Conservation (phyloP, 2,113 vertebrate genomes). For the Cathartes aura region DNA sequence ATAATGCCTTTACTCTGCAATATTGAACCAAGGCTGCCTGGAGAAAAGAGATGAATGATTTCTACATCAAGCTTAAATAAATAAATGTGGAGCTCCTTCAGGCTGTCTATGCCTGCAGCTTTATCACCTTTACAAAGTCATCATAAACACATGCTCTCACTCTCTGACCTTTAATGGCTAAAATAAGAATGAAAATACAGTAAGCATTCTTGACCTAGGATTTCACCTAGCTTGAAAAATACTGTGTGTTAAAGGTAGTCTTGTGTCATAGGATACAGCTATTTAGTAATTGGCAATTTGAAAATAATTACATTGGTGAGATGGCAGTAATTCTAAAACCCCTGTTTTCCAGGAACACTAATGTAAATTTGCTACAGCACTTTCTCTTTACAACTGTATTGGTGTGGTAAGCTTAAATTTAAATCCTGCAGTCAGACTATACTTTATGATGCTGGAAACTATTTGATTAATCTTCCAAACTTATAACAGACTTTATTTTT, state of each 20-base stretch:
- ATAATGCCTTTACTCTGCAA: background rate
- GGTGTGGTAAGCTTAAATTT: background rate
- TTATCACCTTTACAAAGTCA: constrained; percentile 35
- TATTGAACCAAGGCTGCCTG: background rate
- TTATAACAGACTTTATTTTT: background rate
- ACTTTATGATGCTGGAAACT: background rate
- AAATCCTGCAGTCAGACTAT: background rate
- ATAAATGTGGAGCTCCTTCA: background rate
- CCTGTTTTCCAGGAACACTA: background rate
- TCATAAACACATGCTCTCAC: background rate
- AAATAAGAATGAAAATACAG: background rate
- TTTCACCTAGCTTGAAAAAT: background rate
- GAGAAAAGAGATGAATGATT: constrained; percentile 22
- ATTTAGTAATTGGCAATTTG: background rate
- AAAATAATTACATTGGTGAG: background rate
- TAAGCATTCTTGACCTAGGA: background rate
- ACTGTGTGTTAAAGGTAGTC: background rate
- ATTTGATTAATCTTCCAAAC: background rate
- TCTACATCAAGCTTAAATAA: constrained; percentile 19
- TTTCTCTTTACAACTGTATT: background rate
- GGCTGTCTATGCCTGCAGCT: background rate
- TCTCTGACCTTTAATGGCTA: background rate
- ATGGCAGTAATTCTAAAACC: background rate
- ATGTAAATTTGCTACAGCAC: background rate
- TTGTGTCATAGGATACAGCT: background rate